These are phyloP conservation scores for Cephalopachus bancanus DNA, from an alignment of 2,797 vertebrate genomes.

Conservation along the genomic window DNA sequence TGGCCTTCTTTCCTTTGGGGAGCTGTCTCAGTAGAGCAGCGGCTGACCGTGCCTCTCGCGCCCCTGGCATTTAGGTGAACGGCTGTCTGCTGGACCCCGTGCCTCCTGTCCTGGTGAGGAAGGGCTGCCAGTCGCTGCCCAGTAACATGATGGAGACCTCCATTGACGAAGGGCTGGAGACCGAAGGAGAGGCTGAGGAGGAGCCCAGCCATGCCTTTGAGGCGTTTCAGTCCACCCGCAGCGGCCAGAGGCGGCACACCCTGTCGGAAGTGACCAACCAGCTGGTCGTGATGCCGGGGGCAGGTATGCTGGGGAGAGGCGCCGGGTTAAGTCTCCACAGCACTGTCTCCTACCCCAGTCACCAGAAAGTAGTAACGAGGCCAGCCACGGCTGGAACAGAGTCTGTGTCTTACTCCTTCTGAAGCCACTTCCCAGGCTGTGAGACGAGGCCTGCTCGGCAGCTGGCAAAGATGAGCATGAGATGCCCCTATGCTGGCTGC, in stretches of 20 bases:
- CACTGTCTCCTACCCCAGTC: neutral
- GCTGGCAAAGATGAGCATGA: neutral
- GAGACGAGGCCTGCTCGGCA: neutral
- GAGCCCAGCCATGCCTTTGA: conserved; percentile 94
- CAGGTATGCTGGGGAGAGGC: conserved; percentile 88
- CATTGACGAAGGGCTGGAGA: conserved; percentile 97
- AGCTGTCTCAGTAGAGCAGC: neutral
- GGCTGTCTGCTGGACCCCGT: conserved; percentile 97
- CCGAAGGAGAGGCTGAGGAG: conserved; percentile 95
- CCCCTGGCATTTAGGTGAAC: conserved; percentile 91
- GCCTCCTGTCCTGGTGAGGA: conserved; percentile 92
- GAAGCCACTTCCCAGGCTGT: neutral
- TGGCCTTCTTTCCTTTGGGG: neutral
- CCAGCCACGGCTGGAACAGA: neutral
- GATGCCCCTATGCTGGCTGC: neutral
- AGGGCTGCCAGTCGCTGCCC: conserved; percentile 97
- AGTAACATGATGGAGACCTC: conserved; percentile 99
- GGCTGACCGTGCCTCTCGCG: neutral
- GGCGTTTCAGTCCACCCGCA: conserved; percentile 94
- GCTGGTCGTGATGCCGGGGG: conserved; percentile 90
- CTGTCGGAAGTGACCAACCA: conserved; percentile 98
- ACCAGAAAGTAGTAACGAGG: neutral
- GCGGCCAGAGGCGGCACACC: conserved; percentile 96
- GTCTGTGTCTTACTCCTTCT: neutral
- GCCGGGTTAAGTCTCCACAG: neutral